Evolutionary conservation across 1,140 invertebrate genomes (phyloP), one percentile per base, ranked within the genome.

Genomic region (Acyrthosiphon pisum): DNA sequence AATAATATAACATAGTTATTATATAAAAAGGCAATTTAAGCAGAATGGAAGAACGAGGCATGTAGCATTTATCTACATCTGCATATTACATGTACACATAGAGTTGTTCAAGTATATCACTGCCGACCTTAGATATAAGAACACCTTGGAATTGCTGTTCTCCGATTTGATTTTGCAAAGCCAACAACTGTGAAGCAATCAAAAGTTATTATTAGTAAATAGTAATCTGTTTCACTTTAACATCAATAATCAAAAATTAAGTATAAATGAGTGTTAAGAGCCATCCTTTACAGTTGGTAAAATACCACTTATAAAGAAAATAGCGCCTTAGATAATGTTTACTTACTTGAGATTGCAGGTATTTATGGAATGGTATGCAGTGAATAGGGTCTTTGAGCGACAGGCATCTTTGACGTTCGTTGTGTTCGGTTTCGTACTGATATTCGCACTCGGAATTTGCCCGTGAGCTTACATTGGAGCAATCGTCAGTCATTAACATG

Each of bases 331-430:
- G 60, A 76, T 37, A 46, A 30, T 46, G 23, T 86, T 46, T 30
- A 30, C 94, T 95, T 94, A 97, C 96, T 95, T 97, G 97, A 94
- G 95, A 96, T 94, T 97, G 96, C 44, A 97, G 95, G 94, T 96
- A 97, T 94, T 97, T 96, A 94, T 96, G 96, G 46, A 98, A 95
- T 35, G 96, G 96, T 90, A 97, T 96, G 90, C 95, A 97, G 94
- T 97, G 96, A 2, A 98, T 96, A 76, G 97, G 97, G 95, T 98
- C 97, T 46, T 95, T 95, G 18, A 96, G 94, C 48, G 96, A 95
- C 44, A 98, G 94, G 94, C 96, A 96, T 93, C 96, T 96, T 93
- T 96, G 96, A 93, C 97, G 95, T 93, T 96, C 30, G 95, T 94
- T 88, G 95, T 94, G 94, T 96, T 95, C 50, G 95, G 94, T 35